Conservation (phyloP, 2,113 vertebrate genomes). For the Paramormyrops kingsleyae region DNA sequence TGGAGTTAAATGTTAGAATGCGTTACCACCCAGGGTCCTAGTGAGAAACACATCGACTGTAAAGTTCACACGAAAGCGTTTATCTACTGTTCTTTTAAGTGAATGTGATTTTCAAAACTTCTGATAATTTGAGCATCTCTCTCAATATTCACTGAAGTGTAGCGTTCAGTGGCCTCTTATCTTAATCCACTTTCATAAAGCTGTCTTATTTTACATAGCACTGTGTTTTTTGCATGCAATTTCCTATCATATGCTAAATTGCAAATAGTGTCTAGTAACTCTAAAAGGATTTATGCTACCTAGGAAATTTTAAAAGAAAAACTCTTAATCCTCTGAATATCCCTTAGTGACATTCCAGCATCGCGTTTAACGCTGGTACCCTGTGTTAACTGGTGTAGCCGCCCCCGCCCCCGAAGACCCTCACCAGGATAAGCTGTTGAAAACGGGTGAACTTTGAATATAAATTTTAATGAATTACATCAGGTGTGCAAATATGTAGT, state of each 20-base stretch:
- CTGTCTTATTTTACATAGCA: constrained; percentile 49
- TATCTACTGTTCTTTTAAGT: background rate
- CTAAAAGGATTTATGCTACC: constrained; percentile 41
- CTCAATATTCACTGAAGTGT: background rate
- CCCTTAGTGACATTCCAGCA: background rate
- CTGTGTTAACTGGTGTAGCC: background rate
- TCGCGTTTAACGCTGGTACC: background rate
- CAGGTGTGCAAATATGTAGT: background rate
- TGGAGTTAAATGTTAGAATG: background rate
- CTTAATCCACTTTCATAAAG: constrained; percentile 50
- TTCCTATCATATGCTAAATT: constrained; percentile 46
- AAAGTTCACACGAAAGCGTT: background rate
- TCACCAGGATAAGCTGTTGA: background rate
- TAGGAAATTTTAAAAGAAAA: constrained; percentile 38
- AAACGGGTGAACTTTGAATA: background rate
- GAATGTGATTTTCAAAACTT: background rate
- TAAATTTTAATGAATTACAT: background rate
- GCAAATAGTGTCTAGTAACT: constrained; percentile 46
- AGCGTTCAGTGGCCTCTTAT: constrained; percentile 28
- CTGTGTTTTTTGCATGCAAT: constrained; percentile 55
- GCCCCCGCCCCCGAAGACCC: background rate
- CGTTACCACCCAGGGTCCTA: background rate
- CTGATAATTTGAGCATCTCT: background rate
- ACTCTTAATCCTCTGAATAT: background rate
- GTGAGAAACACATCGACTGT: background rate